A percentile compares a stretch with the other conserved stretches of the same genome.
Conservation (phyloP, 2,113 vertebrate genomes). For the Lipophrys pholis region DNA sequence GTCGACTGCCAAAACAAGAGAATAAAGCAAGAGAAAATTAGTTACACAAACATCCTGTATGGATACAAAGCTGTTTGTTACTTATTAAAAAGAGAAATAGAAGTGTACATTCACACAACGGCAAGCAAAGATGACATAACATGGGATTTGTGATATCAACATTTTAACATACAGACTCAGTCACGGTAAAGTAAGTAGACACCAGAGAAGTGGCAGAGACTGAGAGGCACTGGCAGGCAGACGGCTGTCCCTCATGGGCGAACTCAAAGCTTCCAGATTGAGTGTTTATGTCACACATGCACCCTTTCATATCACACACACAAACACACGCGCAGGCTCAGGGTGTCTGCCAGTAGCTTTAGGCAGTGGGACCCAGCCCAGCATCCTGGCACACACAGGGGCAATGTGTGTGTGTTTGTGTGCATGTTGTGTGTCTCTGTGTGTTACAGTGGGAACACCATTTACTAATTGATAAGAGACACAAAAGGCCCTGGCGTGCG, state of each 20-base stretch:
- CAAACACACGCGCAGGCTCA: constrained; percentile 52
- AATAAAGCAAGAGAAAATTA: constrained; percentile 54
- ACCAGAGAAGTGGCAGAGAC: constrained; percentile 65
- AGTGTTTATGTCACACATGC: constrained; percentile 75
- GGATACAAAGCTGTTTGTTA: constrained; percentile 59
- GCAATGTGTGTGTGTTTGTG: constrained; percentile 53
- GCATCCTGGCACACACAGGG: constrained; percentile 66
- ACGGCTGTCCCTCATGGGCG: constrained; percentile 66
- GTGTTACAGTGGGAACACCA: constrained; percentile 61
- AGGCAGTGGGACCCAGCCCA: constrained; percentile 76
- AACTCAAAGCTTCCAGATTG: constrained; percentile 74
- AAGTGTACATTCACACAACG: constrained; percentile 62
- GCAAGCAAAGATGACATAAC: constrained; percentile 72
- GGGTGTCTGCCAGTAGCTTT: constrained; percentile 76
- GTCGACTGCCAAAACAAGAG: constrained; percentile 46
- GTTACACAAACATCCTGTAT: constrained; percentile 62
- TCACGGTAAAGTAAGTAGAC: constrained; percentile 62
- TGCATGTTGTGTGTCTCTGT: constrained; percentile 38
- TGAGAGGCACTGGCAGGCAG: constrained; percentile 63
- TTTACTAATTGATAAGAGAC: constrained; percentile 81
- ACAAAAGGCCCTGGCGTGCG: constrained; percentile 65
- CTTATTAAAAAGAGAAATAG: constrained; percentile 59
- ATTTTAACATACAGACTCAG: constrained; percentile 69
- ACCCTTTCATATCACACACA: constrained; percentile 65
- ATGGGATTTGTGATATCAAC: constrained; percentile 76